These are phyloP conservation scores for Microtus pennsylvanicus DNA, from an alignment of 2,113 vertebrate genomes.

Conservation along the genomic window DNA sequence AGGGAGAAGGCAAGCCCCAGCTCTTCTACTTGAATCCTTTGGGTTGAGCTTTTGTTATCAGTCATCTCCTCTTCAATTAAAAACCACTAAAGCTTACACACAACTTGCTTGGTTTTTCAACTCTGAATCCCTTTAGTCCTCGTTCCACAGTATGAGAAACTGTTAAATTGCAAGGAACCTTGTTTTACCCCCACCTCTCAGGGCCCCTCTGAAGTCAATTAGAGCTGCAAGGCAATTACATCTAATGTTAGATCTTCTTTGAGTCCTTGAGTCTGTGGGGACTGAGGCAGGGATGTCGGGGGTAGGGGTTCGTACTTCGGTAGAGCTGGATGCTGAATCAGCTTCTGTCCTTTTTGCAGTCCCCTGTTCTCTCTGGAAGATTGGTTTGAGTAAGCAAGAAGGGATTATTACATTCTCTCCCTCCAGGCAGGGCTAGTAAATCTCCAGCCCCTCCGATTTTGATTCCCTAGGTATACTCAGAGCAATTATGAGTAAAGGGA, in stretches of 20 bases:
- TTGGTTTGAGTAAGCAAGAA: conserved; percentile 49
- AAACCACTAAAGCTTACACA: conserved; percentile 8
- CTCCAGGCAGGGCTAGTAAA: conserved; percentile 59
- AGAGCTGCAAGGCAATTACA: conserved; percentile 59
- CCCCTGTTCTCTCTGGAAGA: conserved; percentile 11
- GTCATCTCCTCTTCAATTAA: conserved; percentile 8
- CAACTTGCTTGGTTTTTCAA: conserved; percentile 49
- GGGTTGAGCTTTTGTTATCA: background rate
- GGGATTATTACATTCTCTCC: conserved; percentile 58
- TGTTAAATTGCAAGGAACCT: background rate
- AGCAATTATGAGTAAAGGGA: conserved; percentile 82
- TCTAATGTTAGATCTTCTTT: conserved; percentile 28
- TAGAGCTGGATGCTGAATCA: background rate
- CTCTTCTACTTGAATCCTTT: background rate
- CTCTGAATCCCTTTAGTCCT: conserved; percentile 26
- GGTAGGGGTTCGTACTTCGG: background rate
- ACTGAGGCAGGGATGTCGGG: background rate
- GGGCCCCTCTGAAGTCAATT: conserved; percentile 50
- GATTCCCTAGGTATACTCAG: conserved; percentile 66
- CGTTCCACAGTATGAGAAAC: background rate
- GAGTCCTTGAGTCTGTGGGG: background rate
- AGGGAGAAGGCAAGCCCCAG: background rate
- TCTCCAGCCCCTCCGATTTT: conserved; percentile 69
- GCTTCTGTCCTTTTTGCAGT: conserved; percentile 32
- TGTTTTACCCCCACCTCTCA: conserved; percentile 36